Evolutionary conservation across 1,140 invertebrate species (phyloP), one percentile per base, ranked within the genome.

Genomic region (Drosophila virilis): DNA sequence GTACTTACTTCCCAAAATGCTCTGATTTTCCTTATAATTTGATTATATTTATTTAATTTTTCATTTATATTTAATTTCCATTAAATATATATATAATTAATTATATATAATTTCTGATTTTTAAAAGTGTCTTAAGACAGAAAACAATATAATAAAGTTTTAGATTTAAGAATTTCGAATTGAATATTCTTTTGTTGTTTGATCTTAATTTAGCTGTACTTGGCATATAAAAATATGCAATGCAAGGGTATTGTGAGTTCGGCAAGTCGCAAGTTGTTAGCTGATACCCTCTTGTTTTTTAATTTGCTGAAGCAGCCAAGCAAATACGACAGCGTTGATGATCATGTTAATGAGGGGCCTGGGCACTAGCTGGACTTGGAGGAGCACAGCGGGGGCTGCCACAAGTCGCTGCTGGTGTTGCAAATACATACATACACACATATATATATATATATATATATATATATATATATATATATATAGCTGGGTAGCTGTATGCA

Each of bases 251-350:
- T 43, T 40, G 45, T 1, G 22, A 40, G 17, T 28, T 67, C 37
- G 46, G 8, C 5, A 4, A 2, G 22, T 8, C 1, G 8, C 43
- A 1, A 33, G 0, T 6, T 40, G 15, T 15, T 32, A 46, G 10
- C 37, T 1, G 42, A 28, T 45, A 37, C 22, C 17, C 22, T 61
- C 35, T 45, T 61, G 42, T 77, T 85, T 88, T 84, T 84, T 69
- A 88, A 82, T 86, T 88, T 71, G 77, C 84, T 69, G 73, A 73
- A 71, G 64, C 74, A 80, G 73, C 60, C 80, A 78, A 88, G 84
- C 80, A 89, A 88, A 89, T 89, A 88, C 84, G 84, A 88, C 84
- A 89, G 84, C 84, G 84, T 84, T 88, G 84, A 88, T 89, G 84
- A 89, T 88, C 84, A 84, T 88, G 84, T 89, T 88, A 88, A 89